phyloP scores from a whole-genome alignment of 2,797 vertebrate species.

The Hydrolagus colliei region DNA sequence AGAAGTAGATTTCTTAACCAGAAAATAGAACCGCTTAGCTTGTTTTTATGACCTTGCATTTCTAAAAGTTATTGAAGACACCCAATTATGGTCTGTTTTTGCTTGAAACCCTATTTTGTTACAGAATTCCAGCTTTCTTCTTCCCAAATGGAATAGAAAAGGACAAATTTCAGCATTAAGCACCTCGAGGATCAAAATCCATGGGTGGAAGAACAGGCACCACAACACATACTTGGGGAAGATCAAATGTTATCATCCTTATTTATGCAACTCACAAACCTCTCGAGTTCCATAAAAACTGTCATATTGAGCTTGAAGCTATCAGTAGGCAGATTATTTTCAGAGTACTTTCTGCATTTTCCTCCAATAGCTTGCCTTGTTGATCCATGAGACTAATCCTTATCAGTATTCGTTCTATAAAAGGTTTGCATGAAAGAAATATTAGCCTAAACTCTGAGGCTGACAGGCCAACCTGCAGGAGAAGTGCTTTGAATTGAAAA shows the following conservation, averaged over 20 bases:
- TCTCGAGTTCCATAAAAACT: constrained; percentile 18
- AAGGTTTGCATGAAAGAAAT: constrained; percentile 37
- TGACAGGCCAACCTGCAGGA: constrained; percentile 38
- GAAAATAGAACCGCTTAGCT: no score
- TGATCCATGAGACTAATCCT: constrained; percentile 42
- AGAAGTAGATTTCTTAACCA: no score
- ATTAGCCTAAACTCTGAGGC: constrained; percentile 40
- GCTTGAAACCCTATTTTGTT: no score
- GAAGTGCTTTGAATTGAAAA: constrained; percentile 50
- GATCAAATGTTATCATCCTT: constrained; percentile 2
- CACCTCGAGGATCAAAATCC: no score
- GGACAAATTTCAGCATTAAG: no score
- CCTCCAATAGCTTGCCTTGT: constrained; percentile 26
- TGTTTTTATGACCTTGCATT: no score
- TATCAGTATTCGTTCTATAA: constrained; percentile 47
- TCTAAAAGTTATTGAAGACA: no score
- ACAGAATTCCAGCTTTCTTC: no score
- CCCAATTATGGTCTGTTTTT: no score
- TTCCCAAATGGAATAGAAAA: not conserved
- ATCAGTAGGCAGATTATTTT: constrained; percentile 6
- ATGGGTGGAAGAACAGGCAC: not conserved
- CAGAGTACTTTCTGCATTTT: constrained; percentile 19
- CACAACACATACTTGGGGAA: not conserved
- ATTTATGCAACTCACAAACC: not conserved
- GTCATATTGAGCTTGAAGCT: constrained; percentile 6